Percentiles rank a stretch among this genome's conserved stretches.
These are phyloP conservation scores for Malurus elegans DNA, from an alignment of 2,113 vertebrate species.

Conservation along the genomic window DNA sequence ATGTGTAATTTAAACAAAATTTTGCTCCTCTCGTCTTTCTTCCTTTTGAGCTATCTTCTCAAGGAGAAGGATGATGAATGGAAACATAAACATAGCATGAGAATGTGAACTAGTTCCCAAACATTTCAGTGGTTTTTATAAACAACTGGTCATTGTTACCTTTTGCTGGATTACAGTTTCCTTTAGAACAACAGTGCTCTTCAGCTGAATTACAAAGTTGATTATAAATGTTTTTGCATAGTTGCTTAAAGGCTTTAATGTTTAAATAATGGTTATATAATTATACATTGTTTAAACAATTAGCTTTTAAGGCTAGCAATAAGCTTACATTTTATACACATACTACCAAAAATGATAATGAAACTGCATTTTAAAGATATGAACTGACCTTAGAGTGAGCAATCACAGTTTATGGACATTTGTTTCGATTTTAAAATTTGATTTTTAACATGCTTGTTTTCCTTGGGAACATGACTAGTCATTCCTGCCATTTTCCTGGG, in stretches of 20 bases:
- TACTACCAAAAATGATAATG: conserved; percentile 18
- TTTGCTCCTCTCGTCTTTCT: conserved; percentile 70
- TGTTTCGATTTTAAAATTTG: background rate
- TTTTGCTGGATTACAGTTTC: conserved; percentile 67
- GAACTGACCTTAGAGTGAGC: background rate
- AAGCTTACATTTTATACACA: conserved; percentile 11
- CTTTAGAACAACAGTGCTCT: conserved; percentile 60
- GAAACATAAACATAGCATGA: conserved; percentile 77
- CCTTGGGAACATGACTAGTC: background rate
- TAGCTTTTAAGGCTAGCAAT: conserved; percentile 50
- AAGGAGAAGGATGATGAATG: conserved; percentile 77
- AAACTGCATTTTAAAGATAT: background rate
- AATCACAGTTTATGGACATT: background rate
- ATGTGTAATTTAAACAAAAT: conserved; percentile 77
- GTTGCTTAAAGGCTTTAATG: conserved; percentile 67
- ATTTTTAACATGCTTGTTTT: background rate
- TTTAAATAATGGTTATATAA: conserved; percentile 67
- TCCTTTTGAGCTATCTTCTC: conserved; percentile 75
- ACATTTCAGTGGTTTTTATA: conserved; percentile 78
- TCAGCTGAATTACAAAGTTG: conserved; percentile 62
- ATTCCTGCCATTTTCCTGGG: background rate
- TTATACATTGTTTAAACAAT: conserved; percentile 60
- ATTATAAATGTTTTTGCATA: conserved; percentile 70
- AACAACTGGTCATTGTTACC: conserved; percentile 78
- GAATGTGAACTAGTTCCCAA: conserved; percentile 80